These are phyloP conservation scores for Papilio gigon DNA, from an alignment of 2,888 invertebrate species.

Conservation along the genomic window DNA sequence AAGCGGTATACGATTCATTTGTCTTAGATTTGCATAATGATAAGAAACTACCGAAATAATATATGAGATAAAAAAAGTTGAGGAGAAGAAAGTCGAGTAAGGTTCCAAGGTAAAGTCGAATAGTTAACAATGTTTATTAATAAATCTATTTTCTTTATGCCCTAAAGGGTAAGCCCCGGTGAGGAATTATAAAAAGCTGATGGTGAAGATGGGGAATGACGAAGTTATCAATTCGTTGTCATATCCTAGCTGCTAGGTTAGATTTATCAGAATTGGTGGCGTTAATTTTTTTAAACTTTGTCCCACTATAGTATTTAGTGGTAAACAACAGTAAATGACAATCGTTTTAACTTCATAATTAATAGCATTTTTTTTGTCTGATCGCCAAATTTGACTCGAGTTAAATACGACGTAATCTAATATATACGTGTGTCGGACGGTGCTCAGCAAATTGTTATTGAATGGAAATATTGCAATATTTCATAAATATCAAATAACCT, in stretches of 20 bases:
- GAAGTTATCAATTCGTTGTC: no score
- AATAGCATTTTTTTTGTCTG: constrained; percentile 17
- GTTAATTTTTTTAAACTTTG: no score
- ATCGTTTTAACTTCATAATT: no score
- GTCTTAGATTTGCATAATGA: background rate
- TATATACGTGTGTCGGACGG: constrained; percentile 2
- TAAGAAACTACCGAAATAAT: background rate
- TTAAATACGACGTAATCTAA: constrained; percentile 11
- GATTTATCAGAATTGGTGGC: no score
- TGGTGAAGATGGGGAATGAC: no score
- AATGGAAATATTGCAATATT: constrained; percentile 27
- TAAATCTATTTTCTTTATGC: background rate
- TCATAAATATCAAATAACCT: constrained; percentile 18
- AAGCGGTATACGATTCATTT: background rate
- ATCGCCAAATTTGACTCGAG: background rate
- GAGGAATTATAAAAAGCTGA: background rate
- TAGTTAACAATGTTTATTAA: background rate
- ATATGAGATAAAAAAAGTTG: background rate
- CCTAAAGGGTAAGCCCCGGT: background rate
- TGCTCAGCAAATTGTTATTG: constrained; percentile 32
- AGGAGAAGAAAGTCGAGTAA: background rate
- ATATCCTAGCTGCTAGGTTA: no score
- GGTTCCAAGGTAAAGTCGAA: background rate
- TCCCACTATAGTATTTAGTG: no score
- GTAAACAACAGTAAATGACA: no score